Evolutionary conservation across 2,888 invertebrate species (phyloP), one percentile per base, ranked within the genome.

Genomic region (Synergus japonicus): DNA sequence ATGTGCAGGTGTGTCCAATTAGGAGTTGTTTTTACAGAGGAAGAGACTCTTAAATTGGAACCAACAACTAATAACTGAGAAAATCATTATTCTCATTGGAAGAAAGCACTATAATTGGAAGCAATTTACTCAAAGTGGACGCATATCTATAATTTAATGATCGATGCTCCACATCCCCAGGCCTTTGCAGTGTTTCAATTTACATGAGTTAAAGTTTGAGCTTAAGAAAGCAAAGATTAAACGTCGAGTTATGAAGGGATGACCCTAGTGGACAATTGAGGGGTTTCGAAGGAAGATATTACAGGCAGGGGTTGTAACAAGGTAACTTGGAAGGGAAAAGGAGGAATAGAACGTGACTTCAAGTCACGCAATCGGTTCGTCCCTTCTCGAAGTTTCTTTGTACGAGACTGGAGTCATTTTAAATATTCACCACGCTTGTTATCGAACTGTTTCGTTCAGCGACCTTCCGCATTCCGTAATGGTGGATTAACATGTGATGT

Each of bases 341-440:
- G 73, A 73, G 73, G 66, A 43, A 29, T 9, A 69, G 69, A 37
- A 73, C 73, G 73, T 54, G 73, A 49, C 73, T 54, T 29, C 18
- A 18, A 22, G 73, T 73, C 73, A 73, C 73, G 73, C 73, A 73
- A 73, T 49, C 54, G 49, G 49, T 54, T 49, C 73, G 29, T 49
- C n/a, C 73, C 49, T 69, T 49, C 22, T 49, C 46, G 10, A 1
- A 29, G n/a, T 49, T 29, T 29, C 73, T 73, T 69, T 69, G 46
- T 44, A 69, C 22, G 64, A 15, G 83, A 83, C 82, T 83, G 83
- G 83, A 80, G 83, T 81, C 78, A 79, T 83, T 79, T 85, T 81
- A 84, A 83, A 84, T 84, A 85, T 84, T 85, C 85, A 85, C 76
- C 76, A 82, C 77, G 77, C 82, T 84, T 81, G 81, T 84, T 84